Evolutionary conservation across 1,140 invertebrate genomes (phyloP).

Genomic region (Kradibia gibbosae): DNA sequence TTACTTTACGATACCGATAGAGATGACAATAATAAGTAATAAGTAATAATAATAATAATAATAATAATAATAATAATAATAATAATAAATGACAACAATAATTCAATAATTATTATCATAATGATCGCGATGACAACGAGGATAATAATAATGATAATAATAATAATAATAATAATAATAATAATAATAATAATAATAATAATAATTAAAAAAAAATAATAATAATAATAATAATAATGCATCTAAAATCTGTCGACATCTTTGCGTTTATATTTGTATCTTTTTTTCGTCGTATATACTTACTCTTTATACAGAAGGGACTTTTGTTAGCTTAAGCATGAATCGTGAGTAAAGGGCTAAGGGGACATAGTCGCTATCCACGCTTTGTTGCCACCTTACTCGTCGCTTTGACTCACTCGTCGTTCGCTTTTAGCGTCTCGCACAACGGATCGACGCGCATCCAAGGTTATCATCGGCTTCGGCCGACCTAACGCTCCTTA

Average conservation of each 20-base stretch:
- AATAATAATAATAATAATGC: slow-evolving; percentile 51
- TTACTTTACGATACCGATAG: slow-evolving; percentile 56
- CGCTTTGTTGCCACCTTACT: background rate
- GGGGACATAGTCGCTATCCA: slow-evolving; percentile 28
- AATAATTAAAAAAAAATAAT: slow-evolving; percentile 1
- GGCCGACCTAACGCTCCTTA: background rate
- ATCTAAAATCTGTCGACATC: slow-evolving; percentile 57
- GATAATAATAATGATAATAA: slow-evolving; percentile 55
- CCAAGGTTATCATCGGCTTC: background rate
- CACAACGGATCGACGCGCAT: slow-evolving; percentile 52
- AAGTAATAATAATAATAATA: slow-evolving; percentile 58
- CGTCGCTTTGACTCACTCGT: background rate
- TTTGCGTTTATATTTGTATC: slow-evolving; percentile 52
- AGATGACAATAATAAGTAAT: slow-evolving; percentile 61
- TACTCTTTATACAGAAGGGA: slow-evolving; percentile 71
- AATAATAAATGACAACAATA: slow-evolving; percentile 62
- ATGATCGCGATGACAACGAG: slow-evolving; percentile 51
- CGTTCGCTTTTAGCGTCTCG: slow-evolving; percentile 53
- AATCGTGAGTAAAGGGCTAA: slow-evolving; percentile 22
- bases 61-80: slow-evolving; percentile 56
- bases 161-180: slow-evolving; percentile 26
- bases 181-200: slow-evolving; percentile 25
- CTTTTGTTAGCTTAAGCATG: slow-evolving; percentile 60
- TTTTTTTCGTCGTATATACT: slow-evolving; percentile 62
- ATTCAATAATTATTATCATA: slow-evolving; percentile 57